These are phyloP conservation scores for Perca flavescens DNA, from an alignment of 2,113 vertebrate species.

Conservation along the genomic window DNA sequence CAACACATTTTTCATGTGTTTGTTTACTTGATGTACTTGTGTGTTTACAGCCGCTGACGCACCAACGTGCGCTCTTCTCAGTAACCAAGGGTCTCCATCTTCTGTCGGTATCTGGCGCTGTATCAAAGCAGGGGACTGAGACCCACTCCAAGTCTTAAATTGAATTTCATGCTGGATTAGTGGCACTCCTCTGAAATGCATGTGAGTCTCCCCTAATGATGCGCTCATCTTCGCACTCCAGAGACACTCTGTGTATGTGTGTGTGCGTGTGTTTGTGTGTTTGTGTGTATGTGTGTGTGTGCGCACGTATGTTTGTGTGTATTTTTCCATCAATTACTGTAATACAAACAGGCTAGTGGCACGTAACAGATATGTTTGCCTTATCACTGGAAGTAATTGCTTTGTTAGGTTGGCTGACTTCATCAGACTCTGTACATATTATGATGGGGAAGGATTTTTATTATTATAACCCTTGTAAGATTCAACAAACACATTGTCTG, in stretches of 20 bases:
- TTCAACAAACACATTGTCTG: slow-evolving; percentile 18
- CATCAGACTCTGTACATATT: slow-evolving; percentile 39
- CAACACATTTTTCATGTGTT: slow-evolving; percentile 35
- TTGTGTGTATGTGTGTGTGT: slow-evolving; percentile 31
- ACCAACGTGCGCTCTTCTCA: slow-evolving; percentile 17
- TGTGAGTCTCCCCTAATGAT: slow-evolving; percentile 79
- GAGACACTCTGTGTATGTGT: slow-evolving; percentile 56
- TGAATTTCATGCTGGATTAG: slow-evolving; percentile 84
- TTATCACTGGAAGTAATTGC: slow-evolving; percentile 55
- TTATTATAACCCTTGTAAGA: neutral
- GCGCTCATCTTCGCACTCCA: slow-evolving; percentile 74
- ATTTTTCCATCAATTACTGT: slow-evolving; percentile 65
- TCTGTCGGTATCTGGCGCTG: slow-evolving; percentile 74
- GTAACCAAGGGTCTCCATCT: slow-evolving; percentile 39
- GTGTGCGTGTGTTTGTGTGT: slow-evolving; percentile 7
- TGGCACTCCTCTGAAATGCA: slow-evolving; percentile 80
- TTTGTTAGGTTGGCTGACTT: slow-evolving; percentile 40
- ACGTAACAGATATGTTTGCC: slow-evolving; percentile 64
- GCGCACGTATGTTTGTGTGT: slow-evolving; percentile 24
- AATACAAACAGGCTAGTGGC: slow-evolving; percentile 53
- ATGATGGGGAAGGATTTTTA: slow-evolving; percentile 8
- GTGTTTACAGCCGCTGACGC: slow-evolving; percentile 49
- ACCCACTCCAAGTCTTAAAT: slow-evolving; percentile 81
- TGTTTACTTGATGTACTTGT: slow-evolving; percentile 53
- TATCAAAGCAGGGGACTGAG: slow-evolving; percentile 76